Evolutionary conservation across 2,888 invertebrate species (phyloP), one percentile per base, ranked within the genome.

Genomic region (Archips xylosteana): DNA sequence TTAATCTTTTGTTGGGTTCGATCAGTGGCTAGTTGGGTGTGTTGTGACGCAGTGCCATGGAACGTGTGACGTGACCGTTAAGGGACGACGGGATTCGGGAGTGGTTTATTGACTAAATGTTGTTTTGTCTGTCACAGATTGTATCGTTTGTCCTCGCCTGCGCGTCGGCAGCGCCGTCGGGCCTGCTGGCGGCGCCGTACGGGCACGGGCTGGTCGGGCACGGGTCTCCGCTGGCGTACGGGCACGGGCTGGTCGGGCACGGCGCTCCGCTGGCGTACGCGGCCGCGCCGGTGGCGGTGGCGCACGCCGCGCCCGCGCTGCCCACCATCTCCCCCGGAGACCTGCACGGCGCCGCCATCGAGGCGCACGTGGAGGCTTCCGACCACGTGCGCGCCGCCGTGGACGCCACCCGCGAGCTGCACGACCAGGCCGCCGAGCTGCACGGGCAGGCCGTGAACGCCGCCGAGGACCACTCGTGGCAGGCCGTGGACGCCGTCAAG

Each of bases 401-500:
- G 70, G 94, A 93, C 78, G 91, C 93, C 74, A 85, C 84, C 85
- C 92, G 92, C 74, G 92, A 92, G 83, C 82, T 81, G 76, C 92
- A 93, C 83, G 93, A 94, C 90, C 94, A 94, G 81, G 92, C 92
- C 76, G 80, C 91, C 77, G 94, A 94, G 77, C 80, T 90, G 82
- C 92, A 92, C 67, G 94, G 92, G 71, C 91, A 86, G 78, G 93
- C 92, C 78, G 82, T 92, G 83, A 94, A 94, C 89, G 92, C 94
- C 79, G 94, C 93, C 71, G 92, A 90, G 76, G 93, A 92, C 83
- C 90, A 94, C 87, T 91, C 92, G 36, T 94, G 94, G 92, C 92
- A 92, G 78, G 90, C 91, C 51, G 87, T 93, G 49, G 94, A 94
- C 77, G 92, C 94, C 76, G 93, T 86, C 74, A 89, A 92, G 86